Percentiles rank a stretch among this genome's conserved stretches.
Conservation (phyloP, 2,113 vertebrate species). For the Rhombomys opimus region DNA sequence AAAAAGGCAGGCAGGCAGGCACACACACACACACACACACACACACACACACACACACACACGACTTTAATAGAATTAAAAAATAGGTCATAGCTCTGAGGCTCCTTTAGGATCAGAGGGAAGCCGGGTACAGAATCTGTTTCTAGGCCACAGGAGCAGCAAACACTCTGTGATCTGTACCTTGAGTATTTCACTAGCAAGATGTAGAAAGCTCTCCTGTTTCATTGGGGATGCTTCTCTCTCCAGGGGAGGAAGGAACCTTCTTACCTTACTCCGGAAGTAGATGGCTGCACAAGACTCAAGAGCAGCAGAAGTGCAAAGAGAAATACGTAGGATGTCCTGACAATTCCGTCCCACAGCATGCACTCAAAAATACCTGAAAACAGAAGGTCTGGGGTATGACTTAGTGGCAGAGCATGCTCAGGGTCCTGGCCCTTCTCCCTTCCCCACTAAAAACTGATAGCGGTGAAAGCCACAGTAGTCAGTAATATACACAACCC, state of each 20-base stretch:
- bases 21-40: neutral
- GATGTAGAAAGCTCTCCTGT: neutral
- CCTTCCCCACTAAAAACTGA: neutral
- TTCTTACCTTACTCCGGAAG: neutral
- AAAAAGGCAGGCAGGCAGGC: neutral
- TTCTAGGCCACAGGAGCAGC: neutral
- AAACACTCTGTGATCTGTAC: neutral
- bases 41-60: neutral
- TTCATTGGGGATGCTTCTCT: neutral
- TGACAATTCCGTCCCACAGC: neutral
- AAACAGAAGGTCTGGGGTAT: neutral
- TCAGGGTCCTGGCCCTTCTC: neutral
- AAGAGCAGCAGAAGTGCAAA: neutral
- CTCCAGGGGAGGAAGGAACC: constrained; percentile 22
- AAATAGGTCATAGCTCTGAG: neutral
- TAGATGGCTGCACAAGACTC: neutral
- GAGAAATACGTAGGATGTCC: neutral
- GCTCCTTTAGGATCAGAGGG: neutral
- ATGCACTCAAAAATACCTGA: neutral
- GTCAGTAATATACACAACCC: neutral
- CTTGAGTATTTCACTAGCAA: neutral
- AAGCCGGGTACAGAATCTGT: neutral
- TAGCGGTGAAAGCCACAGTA: neutral
- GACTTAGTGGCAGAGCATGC: neutral
- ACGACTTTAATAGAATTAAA: neutral